Evolutionary conservation across 2,797 vertebrate genomes (phyloP), one percentile per base, ranked within the genome.

Genomic region (Psittacula echo): DNA sequence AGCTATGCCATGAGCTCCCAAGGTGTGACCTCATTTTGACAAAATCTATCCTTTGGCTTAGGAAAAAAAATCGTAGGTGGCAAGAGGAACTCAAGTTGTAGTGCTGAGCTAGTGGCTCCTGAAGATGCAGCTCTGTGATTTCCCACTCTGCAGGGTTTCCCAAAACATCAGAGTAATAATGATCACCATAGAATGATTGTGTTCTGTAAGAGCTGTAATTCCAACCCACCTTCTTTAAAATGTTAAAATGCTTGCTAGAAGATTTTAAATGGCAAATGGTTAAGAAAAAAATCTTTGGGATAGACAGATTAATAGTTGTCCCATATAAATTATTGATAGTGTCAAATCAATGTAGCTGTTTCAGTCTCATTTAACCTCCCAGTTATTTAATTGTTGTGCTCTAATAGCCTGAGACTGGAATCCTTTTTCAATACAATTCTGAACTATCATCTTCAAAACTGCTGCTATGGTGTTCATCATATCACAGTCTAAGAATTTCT

Each of bases 301-400:
- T n/a, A 73, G 61, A 66, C 70, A 47, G n/a, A 70, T 88, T 68
- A 61, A 54, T 50, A 39, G 20, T 32, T 72, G n/a, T 87, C 76
- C 39, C 82, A 16, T 66, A 84, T 92, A 47, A 92, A 22, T 94
- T 96, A 92, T 78, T 94, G 77, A 76, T 93, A 42, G 22, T 56
- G 73, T 70, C 73, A 88, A 76, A 91, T 93, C 70, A 81, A 11
- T 79, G 66, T 70, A 66, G 51, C 58, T 22, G 19, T 89, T 94
- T 81, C 39, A 44, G 56, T 91, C 72, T 87, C 70, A 54, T 86
- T 92, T 93, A 91, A 48, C 53, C 14, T 92, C 68, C 24, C 14
- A 75, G 0, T 64, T 80, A 72, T 48, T 87, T 93, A 78, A 81
- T 48, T 88, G 22, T 56, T 67, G 30, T 60, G 48, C 39, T 74